phyloP scores from a whole-genome alignment of 1,140 invertebrate species.

The Pectinophora gossypiella region DNA sequence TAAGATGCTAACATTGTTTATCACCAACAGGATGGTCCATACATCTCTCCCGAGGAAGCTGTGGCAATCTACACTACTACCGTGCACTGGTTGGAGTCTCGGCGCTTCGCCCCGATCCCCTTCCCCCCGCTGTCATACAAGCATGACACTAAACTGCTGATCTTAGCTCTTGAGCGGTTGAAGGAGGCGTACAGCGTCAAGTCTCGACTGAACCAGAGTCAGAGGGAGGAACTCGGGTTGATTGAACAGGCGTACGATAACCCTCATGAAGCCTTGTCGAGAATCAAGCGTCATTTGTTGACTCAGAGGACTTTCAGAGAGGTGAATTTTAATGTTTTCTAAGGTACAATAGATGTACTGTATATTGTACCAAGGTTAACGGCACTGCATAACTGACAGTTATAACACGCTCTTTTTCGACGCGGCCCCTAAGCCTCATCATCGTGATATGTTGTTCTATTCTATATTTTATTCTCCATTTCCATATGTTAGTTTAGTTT shows the following conservation, averaged over 20 bases:
- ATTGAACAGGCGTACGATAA: slow-evolving; percentile 99
- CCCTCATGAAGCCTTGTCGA: slow-evolving; percentile 98
- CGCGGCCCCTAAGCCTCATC: too few species aligned
- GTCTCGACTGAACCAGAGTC: slow-evolving; percentile 98
- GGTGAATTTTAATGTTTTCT: slow-evolving; percentile 68
- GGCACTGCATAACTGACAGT: too few species aligned
- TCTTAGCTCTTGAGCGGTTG: slow-evolving; percentile 95
- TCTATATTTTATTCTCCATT: too few species aligned
- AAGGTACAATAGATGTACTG: too few species aligned
- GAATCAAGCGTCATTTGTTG: slow-evolving; percentile 98
- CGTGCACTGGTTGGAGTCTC: slow-evolving; percentile 98
- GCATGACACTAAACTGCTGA: slow-evolving; percentile 98
- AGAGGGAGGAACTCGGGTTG: slow-evolving; percentile 97
- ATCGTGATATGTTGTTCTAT: too few species aligned
- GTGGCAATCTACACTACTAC: slow-evolving; percentile 99
- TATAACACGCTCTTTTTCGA: too few species aligned
- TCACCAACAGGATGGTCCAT: slow-evolving; percentile 91
- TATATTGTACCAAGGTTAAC: too few species aligned
- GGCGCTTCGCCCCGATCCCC: slow-evolving; percentile 98
- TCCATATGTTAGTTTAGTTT: too few species aligned
- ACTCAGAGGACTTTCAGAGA: slow-evolving; percentile 99
- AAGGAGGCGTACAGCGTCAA: slow-evolving; percentile 99
- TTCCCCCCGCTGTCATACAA: slow-evolving; percentile 99
- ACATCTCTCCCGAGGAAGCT: slow-evolving; percentile 99
- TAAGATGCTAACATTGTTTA: too few species aligned